These are phyloP conservation scores for Nibea coibor DNA, from an alignment of 2,113 vertebrate genomes.

Conservation along the genomic window DNA sequence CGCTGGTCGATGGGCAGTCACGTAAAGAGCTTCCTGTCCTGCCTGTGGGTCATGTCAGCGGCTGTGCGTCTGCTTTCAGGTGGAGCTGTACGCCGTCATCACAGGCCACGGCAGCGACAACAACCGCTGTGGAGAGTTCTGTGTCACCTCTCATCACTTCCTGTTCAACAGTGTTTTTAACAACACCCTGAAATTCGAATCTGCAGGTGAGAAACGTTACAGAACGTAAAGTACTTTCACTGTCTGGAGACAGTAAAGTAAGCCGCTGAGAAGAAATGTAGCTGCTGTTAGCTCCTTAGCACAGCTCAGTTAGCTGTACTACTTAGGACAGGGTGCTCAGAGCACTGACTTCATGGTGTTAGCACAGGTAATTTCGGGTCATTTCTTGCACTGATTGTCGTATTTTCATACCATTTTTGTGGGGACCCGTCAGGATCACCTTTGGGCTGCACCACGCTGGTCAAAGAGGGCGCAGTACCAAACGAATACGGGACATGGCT, in stretches of 20 bases:
- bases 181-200: conserved; percentile 78
- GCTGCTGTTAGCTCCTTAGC: no score
- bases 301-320: no score
- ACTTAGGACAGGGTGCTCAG: no score
- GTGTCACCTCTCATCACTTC: conserved; percentile 86
- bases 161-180: conserved; percentile 77
- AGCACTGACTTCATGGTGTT: no score
- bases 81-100: conserved; percentile 85
- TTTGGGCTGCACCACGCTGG: conserved; percentile 80
- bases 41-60: no score
- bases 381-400: background rate
- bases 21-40: no score
- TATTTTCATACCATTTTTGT: background rate
- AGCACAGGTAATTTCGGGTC: no score
- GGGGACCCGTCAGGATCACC: conserved; percentile 65
- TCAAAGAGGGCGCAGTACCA: conserved; percentile 82
- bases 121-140: conserved; percentile 84
- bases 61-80: conserved; percentile 61
- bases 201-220: conserved; percentile 75
- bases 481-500: conserved; percentile 87
- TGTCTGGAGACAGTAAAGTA: no score
- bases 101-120: conserved; percentile 86
- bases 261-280: no score
- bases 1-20: background rate
- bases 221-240: background rate